A percentile compares a stretch with the other conserved stretches of the same genome.
These are phyloP conservation scores for Peromyscus californicus DNA, from an alignment of 2,113 vertebrate genomes.

Conservation along the genomic window DNA sequence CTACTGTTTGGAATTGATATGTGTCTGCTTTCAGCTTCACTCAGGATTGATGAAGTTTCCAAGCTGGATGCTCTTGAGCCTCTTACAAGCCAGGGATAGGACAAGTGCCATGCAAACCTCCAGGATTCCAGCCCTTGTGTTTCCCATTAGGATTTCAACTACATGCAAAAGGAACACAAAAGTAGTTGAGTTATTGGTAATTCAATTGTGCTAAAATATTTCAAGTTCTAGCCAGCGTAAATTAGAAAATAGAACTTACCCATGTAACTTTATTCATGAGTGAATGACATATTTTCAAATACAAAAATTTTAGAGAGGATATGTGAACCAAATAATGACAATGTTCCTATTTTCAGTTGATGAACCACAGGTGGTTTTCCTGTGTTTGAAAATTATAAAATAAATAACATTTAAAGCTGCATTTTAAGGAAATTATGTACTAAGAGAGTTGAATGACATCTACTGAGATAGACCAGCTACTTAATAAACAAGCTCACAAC, in stretches of 20 bases:
- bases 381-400: not conserved
- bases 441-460: constrained; percentile 12
- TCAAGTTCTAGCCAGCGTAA: not conserved
- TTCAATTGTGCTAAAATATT: not conserved
- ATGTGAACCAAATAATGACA: not conserved
- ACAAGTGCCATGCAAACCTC: not conserved
- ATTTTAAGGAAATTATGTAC: not conserved
- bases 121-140: not conserved
- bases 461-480: not conserved
- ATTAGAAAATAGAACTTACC: constrained; percentile 38
- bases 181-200: not conserved
- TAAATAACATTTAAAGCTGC: not conserved
- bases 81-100: not conserved
- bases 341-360: not conserved
- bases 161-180: constrained; percentile 3
- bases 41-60: not conserved
- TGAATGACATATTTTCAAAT: constrained; percentile 19
- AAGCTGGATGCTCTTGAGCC: not conserved
- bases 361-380: not conserved
- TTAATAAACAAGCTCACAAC: not conserved
- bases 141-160: not conserved
- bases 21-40: not conserved
- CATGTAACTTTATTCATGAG: constrained; percentile 16
- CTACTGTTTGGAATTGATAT: not conserved
- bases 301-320: not conserved